Base-by-base conservation (phyloP, 2,888 invertebrate genomes). In the Willowsia nigromaculata region DNA sequence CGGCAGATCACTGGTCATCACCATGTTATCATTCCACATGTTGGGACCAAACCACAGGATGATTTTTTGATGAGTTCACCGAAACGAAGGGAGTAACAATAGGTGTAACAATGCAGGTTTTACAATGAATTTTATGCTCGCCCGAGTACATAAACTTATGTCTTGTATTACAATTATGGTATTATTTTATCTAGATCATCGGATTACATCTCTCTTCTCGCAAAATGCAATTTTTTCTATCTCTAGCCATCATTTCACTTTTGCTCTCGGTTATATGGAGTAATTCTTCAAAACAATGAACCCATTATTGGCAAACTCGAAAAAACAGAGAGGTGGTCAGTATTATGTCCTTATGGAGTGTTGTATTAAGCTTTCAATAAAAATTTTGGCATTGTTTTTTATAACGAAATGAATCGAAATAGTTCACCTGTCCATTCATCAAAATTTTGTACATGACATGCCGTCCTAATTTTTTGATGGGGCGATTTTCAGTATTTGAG, bases 131-230 rank as follows among this genome's bases (percentile, higher is more conserved):
- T n/a, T n/a, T n/a, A n/a, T n/a, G n/a, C n/a, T n/a, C n/a, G n/a
- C n/a, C n/a, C n/a, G n/a, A n/a, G n/a, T n/a, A n/a, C n/a, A n/a
- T n/a, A n/a, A n/a, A n/a, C n/a, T n/a, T n/a, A n/a, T n/a, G n/a
- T n/a, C n/a, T n/a, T n/a, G n/a, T n/a, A n/a, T n/a, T n/a, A n/a
- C n/a, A n/a, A n/a, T n/a, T n/a, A n/a, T n/a, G n/a, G n/a, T n/a
- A n/a, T n/a, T n/a, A 0, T 81, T 37, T 65, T 82, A 82, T 82
- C 82, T 82, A 82, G 82, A 82, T 62, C 82, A 82, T 82, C 59
- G 33, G 33, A 65, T 65, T 65, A 15, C 33, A 65, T 47, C n/a
- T n/a, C n/a, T n/a, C n/a, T n/a, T n/a, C n/a, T n/a, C 15, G 47
- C 47, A 47, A 13, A 47, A 47, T 47, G 47, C 47, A 47, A 13